Conservation (phyloP, 2,797 vertebrate species). For the Tokudaia tokunoshimensis region DNA sequence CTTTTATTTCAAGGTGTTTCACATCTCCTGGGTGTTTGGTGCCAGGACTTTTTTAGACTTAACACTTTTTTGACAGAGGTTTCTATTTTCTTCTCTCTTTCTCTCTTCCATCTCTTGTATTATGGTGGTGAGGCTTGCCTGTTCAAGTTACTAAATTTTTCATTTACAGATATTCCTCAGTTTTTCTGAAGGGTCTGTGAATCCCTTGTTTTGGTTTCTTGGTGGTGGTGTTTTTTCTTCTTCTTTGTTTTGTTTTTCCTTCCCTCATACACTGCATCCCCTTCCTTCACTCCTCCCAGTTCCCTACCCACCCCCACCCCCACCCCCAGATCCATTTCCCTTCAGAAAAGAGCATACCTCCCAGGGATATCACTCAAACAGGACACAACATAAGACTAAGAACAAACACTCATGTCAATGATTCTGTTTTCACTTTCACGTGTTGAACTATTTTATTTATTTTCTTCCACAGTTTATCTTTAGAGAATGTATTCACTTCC, state of each 20-base stretch:
- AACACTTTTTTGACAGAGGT: background rate
- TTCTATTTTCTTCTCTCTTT: background rate
- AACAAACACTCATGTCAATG: background rate
- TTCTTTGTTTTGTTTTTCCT: background rate
- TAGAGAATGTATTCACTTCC: background rate
- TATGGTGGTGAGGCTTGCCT: background rate
- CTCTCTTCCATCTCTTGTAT: background rate
- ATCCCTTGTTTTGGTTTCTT: background rate
- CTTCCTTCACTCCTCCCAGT: background rate
- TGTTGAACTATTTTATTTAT: background rate
- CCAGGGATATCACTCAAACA: background rate
- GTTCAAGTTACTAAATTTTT: background rate
- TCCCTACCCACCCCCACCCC: background rate
- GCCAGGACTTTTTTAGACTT: background rate
- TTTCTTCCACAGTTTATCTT: background rate
- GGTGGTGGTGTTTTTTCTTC: background rate
- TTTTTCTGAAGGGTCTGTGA: background rate
- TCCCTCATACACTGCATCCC: background rate
- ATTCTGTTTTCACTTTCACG: background rate
- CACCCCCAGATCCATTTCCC: background rate
- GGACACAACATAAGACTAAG: background rate
- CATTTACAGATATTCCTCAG: background rate
- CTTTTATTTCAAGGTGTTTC: background rate
- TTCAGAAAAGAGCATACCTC: background rate
- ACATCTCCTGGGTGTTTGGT: background rate